phyloP scores from a whole-genome alignment of 2,113 vertebrate species.

The Ailurus styani region DNA sequence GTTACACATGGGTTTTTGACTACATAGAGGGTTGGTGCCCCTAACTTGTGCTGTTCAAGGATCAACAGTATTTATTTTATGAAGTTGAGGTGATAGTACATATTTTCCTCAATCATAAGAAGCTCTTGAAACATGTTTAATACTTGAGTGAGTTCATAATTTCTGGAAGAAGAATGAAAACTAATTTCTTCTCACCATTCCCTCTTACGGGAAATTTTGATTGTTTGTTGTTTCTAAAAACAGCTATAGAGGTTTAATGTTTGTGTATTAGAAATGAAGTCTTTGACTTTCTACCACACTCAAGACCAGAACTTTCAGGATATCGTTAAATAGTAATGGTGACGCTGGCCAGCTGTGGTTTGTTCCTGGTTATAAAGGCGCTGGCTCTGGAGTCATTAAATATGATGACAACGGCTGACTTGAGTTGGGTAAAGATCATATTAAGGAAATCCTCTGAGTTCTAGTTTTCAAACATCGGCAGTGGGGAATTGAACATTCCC shows the following conservation, averaged over 20 bases:
- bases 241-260: background rate
- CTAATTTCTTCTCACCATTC: background rate
- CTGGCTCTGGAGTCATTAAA: background rate
- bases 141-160: slow-evolving; percentile 5
- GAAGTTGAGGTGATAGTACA: background rate
- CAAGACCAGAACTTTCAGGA: background rate
- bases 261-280: slow-evolving; percentile 22
- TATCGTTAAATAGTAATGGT: background rate
- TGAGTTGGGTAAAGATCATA: slow-evolving; percentile 15
- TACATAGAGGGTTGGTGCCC: background rate
- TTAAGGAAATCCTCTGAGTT: background rate
- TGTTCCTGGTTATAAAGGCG: background rate
- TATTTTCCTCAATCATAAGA: background rate
- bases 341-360: background rate
- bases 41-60: background rate
- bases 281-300: background rate
- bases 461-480: background rate
- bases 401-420: background rate
- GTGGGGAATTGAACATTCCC: background rate
- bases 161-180: background rate
- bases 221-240: slow-evolving; percentile 23
- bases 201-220: background rate
- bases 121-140: background rate
- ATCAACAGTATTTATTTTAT: background rate
- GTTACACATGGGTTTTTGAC: background rate